These are phyloP conservation scores for Sapayoa aenigma DNA, from an alignment of 2,113 vertebrate genomes.

Conservation along the genomic window DNA sequence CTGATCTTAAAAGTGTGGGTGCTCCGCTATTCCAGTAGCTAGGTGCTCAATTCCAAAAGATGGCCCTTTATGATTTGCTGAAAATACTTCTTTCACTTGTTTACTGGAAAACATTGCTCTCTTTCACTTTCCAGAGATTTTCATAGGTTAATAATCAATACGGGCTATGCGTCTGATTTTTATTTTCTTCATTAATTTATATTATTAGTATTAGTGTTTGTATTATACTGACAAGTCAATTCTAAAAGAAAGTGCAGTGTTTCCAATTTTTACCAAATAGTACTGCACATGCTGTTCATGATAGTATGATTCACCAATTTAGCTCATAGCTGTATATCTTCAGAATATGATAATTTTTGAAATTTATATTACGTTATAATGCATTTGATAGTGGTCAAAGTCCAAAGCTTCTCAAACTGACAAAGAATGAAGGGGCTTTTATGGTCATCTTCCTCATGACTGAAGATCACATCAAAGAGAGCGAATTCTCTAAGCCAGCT, in stretches of 20 bases:
- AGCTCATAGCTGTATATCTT: neutral
- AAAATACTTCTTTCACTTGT: neutral
- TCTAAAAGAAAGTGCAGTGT: neutral
- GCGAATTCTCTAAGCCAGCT: neutral
- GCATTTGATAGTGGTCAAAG: neutral
- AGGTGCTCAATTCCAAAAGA: neutral
- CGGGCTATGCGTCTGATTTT: neutral
- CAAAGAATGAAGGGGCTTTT: neutral
- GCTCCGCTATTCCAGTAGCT: neutral
- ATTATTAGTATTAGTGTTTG: neutral
- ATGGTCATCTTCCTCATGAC: neutral
- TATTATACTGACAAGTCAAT: neutral
- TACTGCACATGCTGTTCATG: neutral
- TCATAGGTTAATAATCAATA: neutral
- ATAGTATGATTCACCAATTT: neutral
- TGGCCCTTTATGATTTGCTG: neutral
- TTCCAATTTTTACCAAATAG: neutral
- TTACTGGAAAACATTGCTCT: neutral
- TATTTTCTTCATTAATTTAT: neutral
- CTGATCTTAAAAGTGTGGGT: neutral
- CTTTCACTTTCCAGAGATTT: neutral
- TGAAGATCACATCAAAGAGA: neutral
- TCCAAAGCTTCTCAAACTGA: neutral
- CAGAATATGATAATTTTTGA: neutral
- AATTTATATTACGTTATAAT: neutral